Evolutionary conservation across 2,888 invertebrate genomes (phyloP).

Genomic region (Empis stercorea): DNA sequence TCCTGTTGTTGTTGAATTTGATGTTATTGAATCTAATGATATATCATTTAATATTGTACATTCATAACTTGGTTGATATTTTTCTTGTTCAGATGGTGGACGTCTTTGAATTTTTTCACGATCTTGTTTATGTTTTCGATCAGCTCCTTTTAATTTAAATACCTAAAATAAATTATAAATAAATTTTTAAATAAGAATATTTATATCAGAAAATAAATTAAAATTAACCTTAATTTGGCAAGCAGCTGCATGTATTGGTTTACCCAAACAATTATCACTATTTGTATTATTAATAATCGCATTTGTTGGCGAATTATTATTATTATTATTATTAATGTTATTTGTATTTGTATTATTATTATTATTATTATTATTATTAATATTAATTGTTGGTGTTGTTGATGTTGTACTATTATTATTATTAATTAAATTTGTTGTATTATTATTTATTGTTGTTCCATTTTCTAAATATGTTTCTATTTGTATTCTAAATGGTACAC

Average conservation of each 20-base stretch:
- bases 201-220: slow-evolving; percentile 25
- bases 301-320: background rate
- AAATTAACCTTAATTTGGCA: slow-evolving; percentile 88
- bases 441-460: slow-evolving; percentile 18
- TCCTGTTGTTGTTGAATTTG: slow-evolving; percentile 22
- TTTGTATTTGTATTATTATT: slow-evolving; percentile 6
- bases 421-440: background rate
- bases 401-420: slow-evolving; percentile 4
- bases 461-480: slow-evolving; percentile 63
- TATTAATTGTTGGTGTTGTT: slow-evolving; percentile 12
- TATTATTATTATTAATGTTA: slow-evolving; percentile 1
- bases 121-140: slow-evolving; percentile 94
- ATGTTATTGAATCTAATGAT: slow-evolving; percentile 34
- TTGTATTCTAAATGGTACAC: slow-evolving; percentile 91
- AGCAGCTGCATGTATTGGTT: slow-evolving; percentile 81
- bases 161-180: slow-evolving; percentile 40
- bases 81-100: slow-evolving; percentile 71
- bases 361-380: slow-evolving; percentile 12
- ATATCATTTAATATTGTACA: slow-evolving; percentile 88
- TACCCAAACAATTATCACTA: slow-evolving; percentile 23
- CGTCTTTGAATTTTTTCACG: slow-evolving; percentile 84
- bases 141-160: slow-evolving; percentile 88
- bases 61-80: slow-evolving; percentile 91
- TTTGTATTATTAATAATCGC: background rate
- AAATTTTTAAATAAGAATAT: background rate